phyloP scores from a whole-genome alignment of 2,113 vertebrate genomes.

The Rhodinocichla rosea region DNA sequence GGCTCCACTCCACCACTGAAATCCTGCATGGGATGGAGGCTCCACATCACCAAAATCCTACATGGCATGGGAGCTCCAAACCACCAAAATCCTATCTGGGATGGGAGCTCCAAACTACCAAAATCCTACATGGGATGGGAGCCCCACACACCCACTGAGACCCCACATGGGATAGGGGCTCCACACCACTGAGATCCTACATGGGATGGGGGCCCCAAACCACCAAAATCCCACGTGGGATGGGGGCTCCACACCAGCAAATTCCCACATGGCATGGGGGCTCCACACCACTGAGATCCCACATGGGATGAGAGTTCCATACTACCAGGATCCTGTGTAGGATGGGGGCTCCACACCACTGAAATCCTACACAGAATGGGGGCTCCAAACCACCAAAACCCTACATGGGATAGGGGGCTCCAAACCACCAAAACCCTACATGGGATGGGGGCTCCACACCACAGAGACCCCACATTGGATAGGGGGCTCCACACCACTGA shows the following conservation, averaged over 20 bases:
- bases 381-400: rapidly evolving
- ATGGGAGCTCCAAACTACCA: rapidly evolving
- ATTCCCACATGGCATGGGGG: rapidly evolving
- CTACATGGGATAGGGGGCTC: not conserved
- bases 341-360: not conserved
- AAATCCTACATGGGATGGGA: rapidly evolving
- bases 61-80: too few species aligned
- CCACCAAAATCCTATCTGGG: rapidly evolving
- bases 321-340: rapidly evolving
- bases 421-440: rapidly evolving
- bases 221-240: rapidly evolving
- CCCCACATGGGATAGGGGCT: rapidly evolving
- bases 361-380: rapidly evolving
- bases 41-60: rapidly evolving
- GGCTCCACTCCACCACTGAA: rapidly evolving
- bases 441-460: too few species aligned
- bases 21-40: rapidly evolving
- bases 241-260: rapidly evolving
- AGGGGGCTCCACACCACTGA: not conserved
- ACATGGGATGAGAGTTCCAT: not conserved
- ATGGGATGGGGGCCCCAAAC: too few species aligned
- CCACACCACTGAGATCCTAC: rapidly evolving
- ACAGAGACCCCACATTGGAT: rapidly evolving
- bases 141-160: rapidly evolving
- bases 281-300: rapidly evolving